A percentile compares a stretch with the other conserved stretches of the same genome.
Evolutionary conservation across 2,888 invertebrate genomes (phyloP).

Genomic region (Rhaphigaster nebulosa): DNA sequence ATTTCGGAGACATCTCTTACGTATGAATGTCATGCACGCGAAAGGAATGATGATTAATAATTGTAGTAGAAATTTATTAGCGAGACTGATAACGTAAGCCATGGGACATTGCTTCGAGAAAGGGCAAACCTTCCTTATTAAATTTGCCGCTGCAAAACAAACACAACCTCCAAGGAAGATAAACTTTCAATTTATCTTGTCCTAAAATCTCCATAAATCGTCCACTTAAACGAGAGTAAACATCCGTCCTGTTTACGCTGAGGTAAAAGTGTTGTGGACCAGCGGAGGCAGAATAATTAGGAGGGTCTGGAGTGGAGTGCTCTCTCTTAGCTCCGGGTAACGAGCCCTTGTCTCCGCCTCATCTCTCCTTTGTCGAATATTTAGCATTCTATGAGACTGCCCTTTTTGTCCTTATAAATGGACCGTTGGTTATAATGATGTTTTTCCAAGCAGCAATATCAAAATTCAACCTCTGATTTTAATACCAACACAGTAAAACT

Average conservation of each 20-base stretch:
- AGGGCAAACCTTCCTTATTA: background rate
- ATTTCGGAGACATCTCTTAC: no score
- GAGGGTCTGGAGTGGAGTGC: background rate
- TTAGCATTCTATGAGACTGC: background rate
- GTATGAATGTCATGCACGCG: no score
- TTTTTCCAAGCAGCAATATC: background rate
- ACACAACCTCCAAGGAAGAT: background rate
- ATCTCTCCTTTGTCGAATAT: constrained; percentile 30
- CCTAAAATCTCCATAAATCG: constrained; percentile 49
- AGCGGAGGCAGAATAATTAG: constrained; percentile 29
- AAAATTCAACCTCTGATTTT: background rate
- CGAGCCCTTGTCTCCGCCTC: constrained; percentile 15
- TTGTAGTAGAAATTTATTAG: background rate
- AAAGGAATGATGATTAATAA: no score
- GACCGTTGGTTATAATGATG: background rate
- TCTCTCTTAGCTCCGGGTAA: background rate
- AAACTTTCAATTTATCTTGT: constrained; percentile 34
- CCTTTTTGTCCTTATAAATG: background rate
- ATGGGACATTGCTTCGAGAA: background rate
- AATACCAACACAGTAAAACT: no score
- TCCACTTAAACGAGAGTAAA: constrained; percentile 44
- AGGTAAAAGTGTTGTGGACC: constrained; percentile 36
- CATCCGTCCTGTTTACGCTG: constrained; percentile 26
- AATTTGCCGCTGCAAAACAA: background rate
- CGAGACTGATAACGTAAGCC: background rate